Percentiles rank a stretch among this genome's conserved stretches.
Evolutionary conservation across 2,888 invertebrate species (phyloP).

Genomic region (Drosophila recens): DNA sequence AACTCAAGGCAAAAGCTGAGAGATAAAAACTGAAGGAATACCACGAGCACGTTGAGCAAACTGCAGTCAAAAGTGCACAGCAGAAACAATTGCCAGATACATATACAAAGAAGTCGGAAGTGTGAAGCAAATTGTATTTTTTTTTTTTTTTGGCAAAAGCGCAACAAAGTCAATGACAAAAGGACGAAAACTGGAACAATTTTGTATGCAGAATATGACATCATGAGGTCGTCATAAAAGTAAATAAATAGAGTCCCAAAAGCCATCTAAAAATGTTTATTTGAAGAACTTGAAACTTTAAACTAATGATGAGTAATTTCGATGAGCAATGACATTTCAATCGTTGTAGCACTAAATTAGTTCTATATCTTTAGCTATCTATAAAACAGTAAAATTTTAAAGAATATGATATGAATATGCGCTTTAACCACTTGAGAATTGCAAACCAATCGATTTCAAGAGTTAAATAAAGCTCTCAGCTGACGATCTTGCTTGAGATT

Average conservation of each 20-base stretch:
- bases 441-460: background rate
- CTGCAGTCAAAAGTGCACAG: slow-evolving; percentile 43
- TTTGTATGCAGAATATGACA: slow-evolving; percentile 33
- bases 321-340: no score
- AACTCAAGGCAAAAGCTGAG: slow-evolving; percentile 16
- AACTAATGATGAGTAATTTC: no score
- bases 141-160: slow-evolving; percentile 51
- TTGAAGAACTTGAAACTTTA: background rate
- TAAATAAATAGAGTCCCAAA: background rate
- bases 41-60: slow-evolving; percentile 27
- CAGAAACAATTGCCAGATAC: slow-evolving; percentile 32
- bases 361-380: no score
- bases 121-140: slow-evolving; percentile 40
- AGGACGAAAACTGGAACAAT: slow-evolving; percentile 54
- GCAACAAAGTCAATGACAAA: slow-evolving; percentile 54
- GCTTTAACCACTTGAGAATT: slow-evolving; percentile 22
- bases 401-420: no score
- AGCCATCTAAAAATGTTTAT: background rate
- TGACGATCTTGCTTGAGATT: slow-evolving; percentile 5
- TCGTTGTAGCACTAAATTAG: no score
- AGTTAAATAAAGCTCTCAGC: slow-evolving; percentile 1
- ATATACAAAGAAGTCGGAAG: slow-evolving; percentile 48
- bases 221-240: slow-evolving; percentile 20
- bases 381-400: no score
- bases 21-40: slow-evolving; percentile 11